Evolutionary conservation across 2,888 invertebrate genomes (phyloP), one percentile per base, ranked within the genome.

Genomic region (Melinaea marsaeus): DNA sequence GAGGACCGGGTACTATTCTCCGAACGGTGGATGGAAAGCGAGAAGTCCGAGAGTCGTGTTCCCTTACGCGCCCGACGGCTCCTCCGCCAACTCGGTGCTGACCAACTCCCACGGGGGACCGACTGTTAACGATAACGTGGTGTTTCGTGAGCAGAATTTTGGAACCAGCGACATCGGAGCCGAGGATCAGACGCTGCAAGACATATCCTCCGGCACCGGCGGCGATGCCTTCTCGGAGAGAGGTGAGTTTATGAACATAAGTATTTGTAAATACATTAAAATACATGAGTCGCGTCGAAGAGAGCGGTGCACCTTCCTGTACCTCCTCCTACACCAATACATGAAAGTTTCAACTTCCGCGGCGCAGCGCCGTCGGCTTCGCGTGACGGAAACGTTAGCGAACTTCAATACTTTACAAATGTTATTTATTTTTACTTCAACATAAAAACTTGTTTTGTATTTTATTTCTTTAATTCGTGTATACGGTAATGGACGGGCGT

Each of bases 151-250:
- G 70, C 93, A 92, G 75, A 92, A 89, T 78, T 92, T 93, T 71
- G 93, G 92, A 69, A 78, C 92, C 60, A 93, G 92, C 69, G 93
- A 93, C 66, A 79, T 93, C 57, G 89, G 90, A 0, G 84, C 91
- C 35, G 93, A 93, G 70, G 93, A 93, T 34, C 91, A 91, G 68
- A 92, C 90, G 67, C 79, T 94, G 55, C 95, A 95, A 85, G 94
- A 95, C 74, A 84, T 93, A 62, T 91, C 85, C 7, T 88, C 91
- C 11, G 92, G 90, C 2, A 86, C 84, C 47, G 32, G 9, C 51
- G 32, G 11, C 32, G 86, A 90, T 62, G 92, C 91, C 55, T 92
- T 92, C 72, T 90, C 93, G 69, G 94, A 94, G 74, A 91, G 94
- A 91, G 94, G 94, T 94, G 84, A 90, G 93, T 85, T 69, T 45